Base-by-base conservation (phyloP, 2,888 invertebrate species). In the Sphinx pinastri region DNA sequence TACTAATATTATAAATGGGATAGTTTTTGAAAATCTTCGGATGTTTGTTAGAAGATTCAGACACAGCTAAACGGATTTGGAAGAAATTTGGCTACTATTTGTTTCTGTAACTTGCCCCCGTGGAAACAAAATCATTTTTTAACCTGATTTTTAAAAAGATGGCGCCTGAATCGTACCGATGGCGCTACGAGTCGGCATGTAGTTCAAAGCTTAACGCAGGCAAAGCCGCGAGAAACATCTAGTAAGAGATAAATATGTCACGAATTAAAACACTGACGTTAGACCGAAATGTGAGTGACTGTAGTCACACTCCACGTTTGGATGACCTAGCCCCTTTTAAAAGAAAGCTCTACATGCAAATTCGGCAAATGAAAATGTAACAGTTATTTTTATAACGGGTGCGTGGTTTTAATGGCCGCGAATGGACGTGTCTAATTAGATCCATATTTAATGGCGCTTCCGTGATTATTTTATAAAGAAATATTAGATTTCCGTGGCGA, bases 361-460 rank as follows among this genome's bases (percentile, higher is more conserved):
- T 63, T 63, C 49, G 60, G 60, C 47, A 25, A 19, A 63, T 63
- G 63, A 63, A 63, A 63, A 63, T 63, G 63, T 63, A 47, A 19
- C 19, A 49, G 63, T 47, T 49, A 47, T 47, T 63, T 63, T 63
- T 60, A 47, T 60, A 12, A 16, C 19, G 16, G 63, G 63, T 2
- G 58, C 19, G 2, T 49, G 19, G 19, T 63, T 63, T 49, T 47
- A 25, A 19, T 47, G 63, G 63, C 63, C 49, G 19, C 49, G 47
- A 63, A 47, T 63, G 49, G 6, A 54, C 45, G 11, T 19, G 19
- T 49, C 47, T 63, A 63, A 63, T 63, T 63, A 63, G 63, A 49
- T 63, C 49, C 49, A 49, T 63, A 63, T 49, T 63, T 63, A 63
- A 63, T 49, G 63, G 49, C 49, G 16, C 49, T 60, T 63, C 63